phyloP scores from a whole-genome alignment of 1,140 invertebrate species.

The Conus ventricosus region DNA sequence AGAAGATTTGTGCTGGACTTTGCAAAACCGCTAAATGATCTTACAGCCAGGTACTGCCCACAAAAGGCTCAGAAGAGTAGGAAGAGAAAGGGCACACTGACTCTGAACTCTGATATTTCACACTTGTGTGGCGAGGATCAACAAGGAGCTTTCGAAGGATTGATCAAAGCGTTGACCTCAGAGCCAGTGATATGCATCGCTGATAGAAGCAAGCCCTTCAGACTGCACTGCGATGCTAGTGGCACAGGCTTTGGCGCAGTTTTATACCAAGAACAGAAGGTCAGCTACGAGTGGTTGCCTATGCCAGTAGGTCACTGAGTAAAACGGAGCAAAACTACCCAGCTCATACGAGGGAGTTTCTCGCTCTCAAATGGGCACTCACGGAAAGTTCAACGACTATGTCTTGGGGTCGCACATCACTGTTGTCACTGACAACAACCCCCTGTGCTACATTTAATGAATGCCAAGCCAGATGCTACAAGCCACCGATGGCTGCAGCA shows the following conservation, averaged over 20 bases:
- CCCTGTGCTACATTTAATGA: conserved; percentile 45
- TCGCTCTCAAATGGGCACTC: not conserved
- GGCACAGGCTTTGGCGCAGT: not conserved
- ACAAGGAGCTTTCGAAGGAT: not conserved
- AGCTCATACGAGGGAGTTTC: not conserved
- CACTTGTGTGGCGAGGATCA: not conserved
- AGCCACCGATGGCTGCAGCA: conserved; percentile 45
- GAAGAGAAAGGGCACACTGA: not conserved
- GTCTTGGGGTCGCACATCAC: conserved; percentile 34
- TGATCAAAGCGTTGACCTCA: not conserved
- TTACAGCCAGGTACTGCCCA: too few species aligned
- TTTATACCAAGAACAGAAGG: not conserved
- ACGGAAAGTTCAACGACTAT: conserved; percentile 45
- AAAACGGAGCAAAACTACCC: not conserved
- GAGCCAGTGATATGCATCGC: not conserved
- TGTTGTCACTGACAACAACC: conserved; percentile 49
- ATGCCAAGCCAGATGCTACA: conserved; percentile 47
- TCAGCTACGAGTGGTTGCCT: not conserved
- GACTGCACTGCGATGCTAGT: not conserved
- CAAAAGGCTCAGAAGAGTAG: too few species aligned
- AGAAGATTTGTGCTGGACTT: too few species aligned
- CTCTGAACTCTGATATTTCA: not conserved
- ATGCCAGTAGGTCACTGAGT: not conserved
- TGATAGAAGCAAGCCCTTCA: not conserved
- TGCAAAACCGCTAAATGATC: too few species aligned